Conservation (phyloP, 2,113 vertebrate species). For the Cynoglossus semilaevis region DNA sequence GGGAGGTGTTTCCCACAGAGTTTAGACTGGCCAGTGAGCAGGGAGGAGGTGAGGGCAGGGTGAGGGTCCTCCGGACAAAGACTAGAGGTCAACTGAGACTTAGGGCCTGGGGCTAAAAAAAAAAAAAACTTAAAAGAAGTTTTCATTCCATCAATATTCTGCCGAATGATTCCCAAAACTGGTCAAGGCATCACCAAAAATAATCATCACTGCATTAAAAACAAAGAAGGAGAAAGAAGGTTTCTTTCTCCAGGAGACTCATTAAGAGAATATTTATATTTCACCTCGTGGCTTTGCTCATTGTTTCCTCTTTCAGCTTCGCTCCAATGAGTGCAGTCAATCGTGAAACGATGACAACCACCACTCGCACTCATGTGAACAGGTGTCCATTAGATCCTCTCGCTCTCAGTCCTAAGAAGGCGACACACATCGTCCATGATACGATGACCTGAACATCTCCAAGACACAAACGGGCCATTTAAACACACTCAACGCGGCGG, state of each 20-base stretch:
- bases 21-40: conserved; percentile 51
- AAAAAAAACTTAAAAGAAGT: conserved; percentile 4
- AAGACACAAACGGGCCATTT: conserved; percentile 57
- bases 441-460: conserved; percentile 53
- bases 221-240: not conserved
- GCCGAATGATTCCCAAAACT: conserved; percentile 10
- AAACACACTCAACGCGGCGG: conserved; percentile 42
- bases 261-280: not conserved
- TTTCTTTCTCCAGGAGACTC: not conserved
- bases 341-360: conserved; percentile 39
- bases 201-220: not conserved
- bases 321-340: conserved; percentile 24
- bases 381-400: conserved; percentile 58
- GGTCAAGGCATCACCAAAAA: not conserved
- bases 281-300: not conserved
- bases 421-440: conserved; percentile 46
- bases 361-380: conserved; percentile 10
- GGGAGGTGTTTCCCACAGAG: conserved; percentile 68
- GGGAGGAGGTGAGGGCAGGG: conserved; percentile 56
- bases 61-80: conserved; percentile 58
- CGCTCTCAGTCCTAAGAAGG: conserved; percentile 25
- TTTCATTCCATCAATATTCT: conserved; percentile 2
- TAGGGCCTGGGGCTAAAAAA: conserved; percentile 26
- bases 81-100: conserved; percentile 53
- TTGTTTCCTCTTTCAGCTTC: conserved; percentile 5